Percentiles rank a stretch among this genome's conserved stretches.
Conservation (phyloP, 1,140 invertebrate species). For the Coptotermes formosanus region DNA sequence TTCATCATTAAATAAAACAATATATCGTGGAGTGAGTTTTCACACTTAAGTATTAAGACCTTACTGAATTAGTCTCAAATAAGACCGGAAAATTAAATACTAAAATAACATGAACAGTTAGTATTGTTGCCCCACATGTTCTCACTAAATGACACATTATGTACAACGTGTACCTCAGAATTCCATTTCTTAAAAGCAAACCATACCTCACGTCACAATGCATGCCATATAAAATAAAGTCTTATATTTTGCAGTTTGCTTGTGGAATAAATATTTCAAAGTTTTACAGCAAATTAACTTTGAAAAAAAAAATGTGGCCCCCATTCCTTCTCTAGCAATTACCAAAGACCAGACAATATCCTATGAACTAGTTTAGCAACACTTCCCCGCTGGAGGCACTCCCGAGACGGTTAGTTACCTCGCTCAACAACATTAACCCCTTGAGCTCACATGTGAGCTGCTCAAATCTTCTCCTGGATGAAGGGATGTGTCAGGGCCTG, state of each 20-base stretch:
- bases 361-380: slow-evolving; percentile 2
- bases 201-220: not conserved
- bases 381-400: slow-evolving; percentile 6
- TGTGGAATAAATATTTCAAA: not conserved
- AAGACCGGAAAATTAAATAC: not conserved
- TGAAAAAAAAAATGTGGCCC: not conserved
- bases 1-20: not conserved
- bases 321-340: not conserved
- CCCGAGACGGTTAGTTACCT: slow-evolving; percentile 25
- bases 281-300: not conserved
- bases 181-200: not conserved
- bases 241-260: not conserved
- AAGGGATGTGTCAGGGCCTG: slow-evolving; percentile 95
- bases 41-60: not conserved
- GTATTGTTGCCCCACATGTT: not conserved
- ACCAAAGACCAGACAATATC: not conserved
- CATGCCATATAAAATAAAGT: not conserved
- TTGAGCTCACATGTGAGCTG: not conserved
- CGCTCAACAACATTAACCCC: not conserved
- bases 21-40: not conserved
- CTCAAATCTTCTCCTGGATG: slow-evolving; percentile 85
- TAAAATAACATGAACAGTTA: not conserved
- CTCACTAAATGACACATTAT: not conserved
- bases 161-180: not conserved
- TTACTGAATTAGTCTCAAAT: not conserved